Percentiles rank a stretch among this genome's conserved stretches.
Conservation (phyloP, 1,140 invertebrate genomes). For the Drosophila fuyamai region DNA sequence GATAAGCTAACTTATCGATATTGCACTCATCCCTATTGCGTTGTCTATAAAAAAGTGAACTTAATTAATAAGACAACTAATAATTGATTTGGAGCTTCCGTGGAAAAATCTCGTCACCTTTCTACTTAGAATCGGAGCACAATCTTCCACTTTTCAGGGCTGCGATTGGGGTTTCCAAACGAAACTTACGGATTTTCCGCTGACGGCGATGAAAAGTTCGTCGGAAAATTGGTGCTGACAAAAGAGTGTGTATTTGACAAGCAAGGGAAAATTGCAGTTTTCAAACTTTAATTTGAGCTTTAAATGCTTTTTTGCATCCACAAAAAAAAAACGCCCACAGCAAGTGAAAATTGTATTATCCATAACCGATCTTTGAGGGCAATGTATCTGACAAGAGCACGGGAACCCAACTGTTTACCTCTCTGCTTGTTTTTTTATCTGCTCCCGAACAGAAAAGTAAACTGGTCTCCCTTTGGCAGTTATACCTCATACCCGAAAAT, state of each 20-base stretch:
- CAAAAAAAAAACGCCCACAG: not conserved
- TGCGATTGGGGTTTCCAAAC: not conserved
- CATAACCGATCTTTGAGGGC: not conserved
- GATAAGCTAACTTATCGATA: constrained; percentile 16
- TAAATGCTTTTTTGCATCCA: not conserved
- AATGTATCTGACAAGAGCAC: not conserved
- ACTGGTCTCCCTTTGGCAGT: constrained; percentile 1
- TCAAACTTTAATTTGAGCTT: constrained; percentile 20
- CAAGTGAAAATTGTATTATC: not conserved
- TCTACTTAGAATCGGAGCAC: not conserved
- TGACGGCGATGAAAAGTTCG: constrained; percentile 11
- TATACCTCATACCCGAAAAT: constrained; percentile 7
- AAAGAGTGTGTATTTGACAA: constrained; percentile 35
- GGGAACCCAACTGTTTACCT: not conserved
- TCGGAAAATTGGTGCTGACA: constrained; percentile 27
- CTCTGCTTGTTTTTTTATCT: not conserved
- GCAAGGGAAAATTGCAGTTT: constrained; percentile 12
- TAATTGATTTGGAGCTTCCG: constrained; percentile 12
- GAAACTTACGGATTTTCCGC: not conserved
- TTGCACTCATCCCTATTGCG: constrained; percentile 21
- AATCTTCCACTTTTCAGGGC: not conserved
- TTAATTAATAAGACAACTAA: constrained; percentile 21
- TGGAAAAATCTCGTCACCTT: not conserved
- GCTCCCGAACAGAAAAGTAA: constrained; percentile 1
- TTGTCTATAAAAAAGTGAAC: constrained; percentile 19